Evolutionary conservation across 2,113 vertebrate species (phyloP), one percentile per base, ranked within the genome.

Genomic region (Oncorhynchus kisutch): DNA sequence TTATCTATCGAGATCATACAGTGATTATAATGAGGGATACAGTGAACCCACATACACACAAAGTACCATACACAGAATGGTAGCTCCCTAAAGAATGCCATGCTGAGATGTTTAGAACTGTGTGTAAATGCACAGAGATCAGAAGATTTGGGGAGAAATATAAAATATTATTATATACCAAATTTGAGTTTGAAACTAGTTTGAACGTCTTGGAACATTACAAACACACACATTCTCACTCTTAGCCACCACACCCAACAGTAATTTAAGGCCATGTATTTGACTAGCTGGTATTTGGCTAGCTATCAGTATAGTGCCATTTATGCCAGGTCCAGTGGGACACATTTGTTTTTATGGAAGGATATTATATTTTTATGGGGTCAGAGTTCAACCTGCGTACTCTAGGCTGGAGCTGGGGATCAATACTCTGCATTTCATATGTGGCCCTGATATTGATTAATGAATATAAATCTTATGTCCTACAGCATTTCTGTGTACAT

Each of bases 361-460:
- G 81, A 83, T 79, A 83, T 87, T 86, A 86, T 88, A 82, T 72
- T 85, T 85, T 86, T 80, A 83, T 81, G 68, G 76, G 85, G 79
- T 86, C 87, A 89, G 77, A 81, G 84, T 82, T 90, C 88, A 91
- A 89, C 77, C 77, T 54, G 57, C 49, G 31, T 84, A 75, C 85
- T 85, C 82, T 66, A 65, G 57, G 64, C 81, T 75, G 45, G 73
- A 22, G 78, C 81, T 86, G 20, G 74, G 79, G 81, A 90, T 92
- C 89, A 73, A 92, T 92, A 86, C 71, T 24, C 66, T 77, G 83
- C 78, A 64, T 79, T 84, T 72, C 78, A 78, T 54, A 71, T 70
- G 83, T 75, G 84, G 75, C 79, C 82, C 67, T 77, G 60, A 78
- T 88, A 92, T 91, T 86, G 84, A 92, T 90, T 75, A 73, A 85